phyloP scores from a whole-genome alignment of 23 tunicate genomes.

The Botrylloides violaceus region DNA sequence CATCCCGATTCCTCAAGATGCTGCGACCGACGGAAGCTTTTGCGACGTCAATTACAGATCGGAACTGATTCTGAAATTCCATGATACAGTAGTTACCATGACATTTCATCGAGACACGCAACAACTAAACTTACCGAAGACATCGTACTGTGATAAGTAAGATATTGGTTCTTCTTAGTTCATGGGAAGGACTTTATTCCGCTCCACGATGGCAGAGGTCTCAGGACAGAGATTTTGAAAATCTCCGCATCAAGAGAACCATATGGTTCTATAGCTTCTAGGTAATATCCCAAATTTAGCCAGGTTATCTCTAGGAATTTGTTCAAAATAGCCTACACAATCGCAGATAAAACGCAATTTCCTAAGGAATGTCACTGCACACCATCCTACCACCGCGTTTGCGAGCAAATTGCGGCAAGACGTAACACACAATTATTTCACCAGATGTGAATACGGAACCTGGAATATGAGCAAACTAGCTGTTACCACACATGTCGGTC shows the following conservation, averaged over 20 bases:
- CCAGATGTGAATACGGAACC: slow-evolving; percentile 54
- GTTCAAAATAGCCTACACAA: too few relatives aligned
- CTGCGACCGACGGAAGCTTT: slow-evolving; percentile 24
- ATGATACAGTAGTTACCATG: slow-evolving; percentile 7
- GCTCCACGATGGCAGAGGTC: too few relatives aligned
- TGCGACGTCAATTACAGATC: slow-evolving; percentile 31
- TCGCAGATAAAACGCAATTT: too few relatives aligned
- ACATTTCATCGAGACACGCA: slow-evolving; percentile 16
- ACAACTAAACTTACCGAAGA: neutral
- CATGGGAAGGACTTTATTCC: too few relatives aligned
- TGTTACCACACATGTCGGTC: slow-evolving; percentile 1
- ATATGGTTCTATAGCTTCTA: too few relatives aligned
- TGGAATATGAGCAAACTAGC: slow-evolving; percentile 36
- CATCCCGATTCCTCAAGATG: slow-evolving; percentile 29
- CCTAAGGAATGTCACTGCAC: too few relatives aligned
- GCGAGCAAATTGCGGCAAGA: too few relatives aligned
- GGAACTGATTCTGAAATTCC: slow-evolving; percentile 24
- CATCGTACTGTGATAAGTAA: slow-evolving; percentile 4
- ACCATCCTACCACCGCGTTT: too few relatives aligned
- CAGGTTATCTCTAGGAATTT: too few relatives aligned
- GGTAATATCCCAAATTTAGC: too few relatives aligned
- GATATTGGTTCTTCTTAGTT: neutral
- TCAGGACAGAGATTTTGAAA: too few relatives aligned
- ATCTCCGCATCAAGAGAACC: too few relatives aligned
- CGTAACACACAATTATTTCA: slow-evolving; percentile 5